Conservation (phyloP, 2,113 vertebrate species). For the Rhinolophus sinicus region DNA sequence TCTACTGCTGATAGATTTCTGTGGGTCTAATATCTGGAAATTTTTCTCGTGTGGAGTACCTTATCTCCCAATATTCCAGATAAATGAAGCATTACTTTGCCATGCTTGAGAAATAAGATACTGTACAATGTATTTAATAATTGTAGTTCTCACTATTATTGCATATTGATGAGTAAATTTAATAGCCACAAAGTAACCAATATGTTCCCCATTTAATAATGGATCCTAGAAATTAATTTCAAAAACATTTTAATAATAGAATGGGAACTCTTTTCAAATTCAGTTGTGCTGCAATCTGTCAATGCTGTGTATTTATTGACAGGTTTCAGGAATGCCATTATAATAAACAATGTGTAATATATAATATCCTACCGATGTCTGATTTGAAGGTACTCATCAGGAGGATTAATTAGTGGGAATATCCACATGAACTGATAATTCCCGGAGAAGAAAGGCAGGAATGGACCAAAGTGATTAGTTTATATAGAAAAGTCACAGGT, state of each 20-base stretch:
- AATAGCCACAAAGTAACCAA: not conserved
- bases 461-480: not conserved
- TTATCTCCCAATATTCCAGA: not conserved
- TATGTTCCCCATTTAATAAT: not conserved
- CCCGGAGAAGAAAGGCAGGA: not conserved
- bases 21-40: not conserved
- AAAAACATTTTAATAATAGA: slow-evolving; percentile 18
- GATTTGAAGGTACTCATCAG: slow-evolving; percentile 31
- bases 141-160: not conserved
- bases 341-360: not conserved
- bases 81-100: not conserved
- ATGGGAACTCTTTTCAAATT: not conserved
- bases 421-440: not conserved
- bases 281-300: not conserved
- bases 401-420: not conserved
- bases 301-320: not conserved
- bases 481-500: not conserved
- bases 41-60: not conserved
- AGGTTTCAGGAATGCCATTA: not conserved
- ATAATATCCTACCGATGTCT: not conserved
- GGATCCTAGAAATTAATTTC: not conserved
- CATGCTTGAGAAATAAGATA: not conserved
- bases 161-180: not conserved
- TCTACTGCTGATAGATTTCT: slow-evolving; percentile 2
- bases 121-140: not conserved